Percentiles rank a stretch among this genome's conserved stretches.
phyloP scores from a whole-genome alignment of 1,140 invertebrate genomes.

The Sinella curviseta region DNA sequence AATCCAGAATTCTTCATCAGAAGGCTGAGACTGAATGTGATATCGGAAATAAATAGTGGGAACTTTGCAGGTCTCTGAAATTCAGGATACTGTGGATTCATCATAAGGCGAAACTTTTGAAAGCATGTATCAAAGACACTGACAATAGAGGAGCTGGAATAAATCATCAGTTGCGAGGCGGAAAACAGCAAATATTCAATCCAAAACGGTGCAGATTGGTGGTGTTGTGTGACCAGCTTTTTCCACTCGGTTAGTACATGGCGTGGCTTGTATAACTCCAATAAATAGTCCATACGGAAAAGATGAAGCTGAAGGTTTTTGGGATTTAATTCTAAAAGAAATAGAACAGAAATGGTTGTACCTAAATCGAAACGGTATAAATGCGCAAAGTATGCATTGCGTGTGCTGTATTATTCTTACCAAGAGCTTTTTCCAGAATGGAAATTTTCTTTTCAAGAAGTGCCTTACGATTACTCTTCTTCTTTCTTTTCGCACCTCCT shows the following conservation, averaged over 20 bases:
- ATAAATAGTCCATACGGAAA: conserved; percentile 34
- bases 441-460: conserved; percentile 44
- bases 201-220: conserved; percentile 41
- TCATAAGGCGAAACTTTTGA: conserved; percentile 46
- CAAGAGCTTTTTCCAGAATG: conserved; percentile 44
- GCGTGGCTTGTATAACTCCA: conserved; percentile 41
- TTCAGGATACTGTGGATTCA: conserved; percentile 38
- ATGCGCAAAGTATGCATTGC: not conserved
- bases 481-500: not conserved
- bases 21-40: conserved; percentile 29
- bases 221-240: conserved; percentile 37
- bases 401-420: too few species aligned
- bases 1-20: conserved; percentile 38
- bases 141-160: conserved; percentile 4
- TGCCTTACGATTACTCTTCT: conserved; percentile 37
- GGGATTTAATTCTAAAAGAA: conserved; percentile 41
- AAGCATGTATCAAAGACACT: conserved; percentile 39
- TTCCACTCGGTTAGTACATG: conserved; percentile 46
- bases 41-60: conserved; percentile 36
- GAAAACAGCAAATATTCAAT: conserved; percentile 36
- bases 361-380: not conserved
- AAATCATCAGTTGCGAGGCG: conserved; percentile 40
- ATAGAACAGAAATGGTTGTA: not conserved
- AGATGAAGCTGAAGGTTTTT: conserved; percentile 40
- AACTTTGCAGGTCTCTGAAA: conserved; percentile 45